These are phyloP conservation scores for Chrysochloris asiatica DNA, from an alignment of 2,113 vertebrate genomes.

Conservation along the genomic window DNA sequence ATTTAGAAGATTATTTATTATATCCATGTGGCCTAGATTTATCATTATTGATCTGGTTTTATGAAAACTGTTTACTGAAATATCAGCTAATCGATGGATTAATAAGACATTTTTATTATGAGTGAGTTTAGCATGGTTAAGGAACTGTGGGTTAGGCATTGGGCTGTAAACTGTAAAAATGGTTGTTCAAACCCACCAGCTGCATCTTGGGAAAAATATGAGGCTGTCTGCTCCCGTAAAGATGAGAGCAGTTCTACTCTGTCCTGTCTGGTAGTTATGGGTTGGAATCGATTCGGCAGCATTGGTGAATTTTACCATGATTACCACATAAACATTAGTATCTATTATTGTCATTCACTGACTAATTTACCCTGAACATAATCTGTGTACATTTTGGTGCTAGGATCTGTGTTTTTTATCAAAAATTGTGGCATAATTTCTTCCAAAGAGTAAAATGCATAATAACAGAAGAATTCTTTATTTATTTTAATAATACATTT, in stretches of 20 bases:
- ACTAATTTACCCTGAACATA: neutral
- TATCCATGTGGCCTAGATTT: neutral
- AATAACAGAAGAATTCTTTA: neutral
- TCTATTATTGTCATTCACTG: neutral
- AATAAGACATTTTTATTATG: neutral
- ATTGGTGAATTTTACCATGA: too few species aligned
- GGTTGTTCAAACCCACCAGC: too few species aligned
- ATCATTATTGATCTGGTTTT: constrained; percentile 4
- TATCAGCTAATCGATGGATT: neutral
- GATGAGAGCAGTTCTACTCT: too few species aligned
- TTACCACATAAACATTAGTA: neutral
- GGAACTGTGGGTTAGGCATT: neutral
- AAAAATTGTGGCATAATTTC: neutral
- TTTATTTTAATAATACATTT: neutral
- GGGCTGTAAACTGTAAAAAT: too few species aligned
- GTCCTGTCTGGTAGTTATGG: too few species aligned
- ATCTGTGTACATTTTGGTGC: neutral
- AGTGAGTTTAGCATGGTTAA: neutral
- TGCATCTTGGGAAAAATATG: too few species aligned
- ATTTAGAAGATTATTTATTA: neutral
- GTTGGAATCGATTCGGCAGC: too few species aligned
- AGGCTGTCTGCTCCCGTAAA: too few species aligned
- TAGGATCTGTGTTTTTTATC: neutral
- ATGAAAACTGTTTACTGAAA: neutral
- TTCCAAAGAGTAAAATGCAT: neutral